Conservation (phyloP, 2,797 vertebrate genomes). For the Etheostoma perlongum region DNA sequence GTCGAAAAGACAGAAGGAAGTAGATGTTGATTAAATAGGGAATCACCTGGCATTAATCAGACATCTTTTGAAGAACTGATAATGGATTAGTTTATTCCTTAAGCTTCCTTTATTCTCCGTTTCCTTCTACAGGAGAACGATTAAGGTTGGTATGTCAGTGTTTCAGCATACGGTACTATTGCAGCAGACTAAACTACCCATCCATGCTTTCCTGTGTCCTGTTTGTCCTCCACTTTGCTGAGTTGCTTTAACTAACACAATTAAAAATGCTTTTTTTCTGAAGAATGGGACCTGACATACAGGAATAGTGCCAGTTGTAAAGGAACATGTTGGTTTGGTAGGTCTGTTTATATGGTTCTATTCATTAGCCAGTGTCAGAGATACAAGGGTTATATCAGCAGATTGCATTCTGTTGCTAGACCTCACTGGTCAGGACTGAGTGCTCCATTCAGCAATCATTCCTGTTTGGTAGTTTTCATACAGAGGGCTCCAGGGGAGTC, state of each 20-base stretch:
- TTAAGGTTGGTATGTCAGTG: constrained; percentile 28
- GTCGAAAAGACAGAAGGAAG: constrained; percentile 50
- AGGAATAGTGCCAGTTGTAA: constrained; percentile 20
- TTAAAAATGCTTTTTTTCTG: constrained; percentile 14
- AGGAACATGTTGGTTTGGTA: constrained; percentile 17
- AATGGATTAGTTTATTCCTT: constrained; percentile 55
- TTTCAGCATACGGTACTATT: neutral
- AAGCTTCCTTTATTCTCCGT: constrained; percentile 37
- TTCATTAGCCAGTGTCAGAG: constrained; percentile 41
- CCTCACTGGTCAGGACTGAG: constrained; percentile 50
- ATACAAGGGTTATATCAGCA: constrained; percentile 44
- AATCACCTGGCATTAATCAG: constrained; percentile 31
- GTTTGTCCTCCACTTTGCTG: constrained; percentile 38
- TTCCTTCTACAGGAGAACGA: constrained; percentile 31
- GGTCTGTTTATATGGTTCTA: constrained; percentile 16
- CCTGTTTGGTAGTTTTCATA: constrained; percentile 77
- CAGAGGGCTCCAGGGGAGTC: constrained; percentile 65
- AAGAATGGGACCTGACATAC: constrained; percentile 24
- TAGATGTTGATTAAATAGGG: constrained; percentile 38
- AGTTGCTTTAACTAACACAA: constrained; percentile 28
- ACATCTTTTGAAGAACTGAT: constrained; percentile 30
- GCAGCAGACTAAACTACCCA: constrained; percentile 47
- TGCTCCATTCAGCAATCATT: constrained; percentile 70
- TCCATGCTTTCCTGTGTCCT: constrained; percentile 46
- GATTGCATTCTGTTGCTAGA: constrained; percentile 26